A percentile compares a stretch with the other conserved stretches of the same genome.
Evolutionary conservation across 2,113 vertebrate species (phyloP).

Genomic region (Neomonachus schauinslandi): DNA sequence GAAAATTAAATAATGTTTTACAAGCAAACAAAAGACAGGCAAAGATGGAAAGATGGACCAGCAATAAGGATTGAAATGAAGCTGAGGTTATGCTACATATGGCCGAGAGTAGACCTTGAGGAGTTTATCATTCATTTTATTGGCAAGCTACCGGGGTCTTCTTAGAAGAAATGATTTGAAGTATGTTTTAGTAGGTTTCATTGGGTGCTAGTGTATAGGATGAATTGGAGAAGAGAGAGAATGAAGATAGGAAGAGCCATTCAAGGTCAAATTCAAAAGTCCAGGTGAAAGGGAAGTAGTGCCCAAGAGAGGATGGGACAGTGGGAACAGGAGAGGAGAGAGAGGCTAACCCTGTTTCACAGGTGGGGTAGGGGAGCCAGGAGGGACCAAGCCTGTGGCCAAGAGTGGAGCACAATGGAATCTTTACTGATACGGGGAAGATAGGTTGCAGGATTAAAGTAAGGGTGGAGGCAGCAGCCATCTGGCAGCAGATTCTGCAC

Average conservation of each 20-base stretch:
- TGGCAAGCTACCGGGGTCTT: not conserved
- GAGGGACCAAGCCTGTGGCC: rapidly evolving
- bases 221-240: not conserved
- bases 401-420: rapidly evolving
- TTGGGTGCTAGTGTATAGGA: not conserved
- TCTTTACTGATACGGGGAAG: not conserved
- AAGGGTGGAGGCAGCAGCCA: not conserved
- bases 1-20: not conserved
- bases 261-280: not conserved
- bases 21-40: not conserved
- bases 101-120: not conserved
- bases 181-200: not conserved
- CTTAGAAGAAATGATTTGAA: not conserved
- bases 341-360: not conserved
- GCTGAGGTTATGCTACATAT: not conserved
- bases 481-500: not conserved
- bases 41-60: not conserved
- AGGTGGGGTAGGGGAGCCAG: not conserved
- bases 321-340: not conserved
- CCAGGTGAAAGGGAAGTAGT: not conserved
- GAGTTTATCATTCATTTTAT: not conserved
- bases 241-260: not conserved
- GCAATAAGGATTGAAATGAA: not conserved
- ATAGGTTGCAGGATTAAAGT: not conserved
- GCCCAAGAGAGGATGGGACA: not conserved